Conservation (phyloP, 1,140 invertebrate species). For the Cyphomyrmex costatus region DNA sequence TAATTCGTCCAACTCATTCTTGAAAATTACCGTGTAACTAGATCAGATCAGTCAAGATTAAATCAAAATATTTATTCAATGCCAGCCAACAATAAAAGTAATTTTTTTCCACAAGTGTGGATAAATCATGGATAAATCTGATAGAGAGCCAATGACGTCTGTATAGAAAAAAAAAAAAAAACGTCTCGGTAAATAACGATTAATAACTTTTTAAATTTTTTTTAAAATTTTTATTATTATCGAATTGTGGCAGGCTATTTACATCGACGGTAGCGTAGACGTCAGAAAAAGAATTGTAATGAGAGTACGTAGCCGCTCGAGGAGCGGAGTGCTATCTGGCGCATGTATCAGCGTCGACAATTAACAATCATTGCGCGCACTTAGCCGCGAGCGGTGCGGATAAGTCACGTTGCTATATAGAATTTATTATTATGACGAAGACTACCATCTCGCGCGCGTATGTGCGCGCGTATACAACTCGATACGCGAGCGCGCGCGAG, state of each 20-base stretch:
- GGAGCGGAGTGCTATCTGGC: slow-evolving; percentile 62
- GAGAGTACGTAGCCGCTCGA: slow-evolving; percentile 35
- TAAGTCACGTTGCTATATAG: slow-evolving; percentile 83
- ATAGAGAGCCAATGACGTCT: background rate
- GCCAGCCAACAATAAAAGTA: background rate
- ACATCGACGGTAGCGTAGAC: slow-evolving; percentile 60
- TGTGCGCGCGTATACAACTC: background rate
- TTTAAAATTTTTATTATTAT: slow-evolving; percentile 39
- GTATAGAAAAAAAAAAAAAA: background rate
- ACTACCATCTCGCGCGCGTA: slow-evolving; percentile 9
- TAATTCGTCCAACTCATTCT: background rate
- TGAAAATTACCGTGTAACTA: background rate
- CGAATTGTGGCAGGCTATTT: slow-evolving; percentile 49
- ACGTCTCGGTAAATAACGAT: background rate
- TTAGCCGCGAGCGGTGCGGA: slow-evolving; percentile 72
- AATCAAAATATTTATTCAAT: slow-evolving; percentile 12
- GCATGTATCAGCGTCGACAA: slow-evolving; percentile 76
- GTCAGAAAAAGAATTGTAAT: slow-evolving; percentile 52
- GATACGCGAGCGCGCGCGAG: slow-evolving; percentile 36
- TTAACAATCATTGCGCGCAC: slow-evolving; percentile 82
- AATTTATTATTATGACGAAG: slow-evolving; percentile 82
- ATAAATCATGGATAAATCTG: background rate
- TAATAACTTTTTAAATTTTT: slow-evolving; percentile 8
- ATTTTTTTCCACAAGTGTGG: background rate
- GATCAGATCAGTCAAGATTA: background rate